Evolutionary conservation across 2,888 invertebrate genomes (phyloP).

Genomic region (Octonoba sinensis): DNA sequence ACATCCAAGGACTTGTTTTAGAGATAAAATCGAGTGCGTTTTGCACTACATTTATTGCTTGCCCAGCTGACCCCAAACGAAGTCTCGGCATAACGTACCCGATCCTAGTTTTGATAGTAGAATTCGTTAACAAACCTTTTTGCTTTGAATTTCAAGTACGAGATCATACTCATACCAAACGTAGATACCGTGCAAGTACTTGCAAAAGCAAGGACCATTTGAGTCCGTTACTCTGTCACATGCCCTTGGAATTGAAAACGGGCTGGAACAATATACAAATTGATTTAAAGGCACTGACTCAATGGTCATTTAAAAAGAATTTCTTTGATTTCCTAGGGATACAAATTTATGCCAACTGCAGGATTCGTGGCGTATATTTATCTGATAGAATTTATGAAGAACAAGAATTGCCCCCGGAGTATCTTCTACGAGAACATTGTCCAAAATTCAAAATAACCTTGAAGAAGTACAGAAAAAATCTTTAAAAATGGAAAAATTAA

Average conservation of each 20-base stretch:
- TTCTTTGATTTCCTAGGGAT: slow-evolving; percentile 19
- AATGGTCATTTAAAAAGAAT: slow-evolving; percentile 1
- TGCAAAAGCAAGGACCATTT: neutral
- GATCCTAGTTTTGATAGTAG: slow-evolving; percentile 1
- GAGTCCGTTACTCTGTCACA: slow-evolving; percentile 1
- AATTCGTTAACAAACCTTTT: slow-evolving; percentile 18
- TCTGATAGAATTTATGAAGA: slow-evolving; percentile 15
- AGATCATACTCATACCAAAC: slow-evolving; percentile 19
- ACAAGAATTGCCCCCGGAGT: slow-evolving; percentile 16
- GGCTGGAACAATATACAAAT: slow-evolving; percentile 27
- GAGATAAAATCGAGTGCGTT: slow-evolving; percentile 8
- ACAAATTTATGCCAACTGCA: slow-evolving; percentile 25
- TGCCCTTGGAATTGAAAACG: neutral
- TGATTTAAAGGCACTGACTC: neutral
- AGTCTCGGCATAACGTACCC: slow-evolving; percentile 7
- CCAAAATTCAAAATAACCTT: neutral
- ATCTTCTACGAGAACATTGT: neutral
- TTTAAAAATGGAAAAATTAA: too few relatives aligned
- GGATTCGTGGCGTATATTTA: slow-evolving; percentile 16
- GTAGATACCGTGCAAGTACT: slow-evolving; percentile 15
- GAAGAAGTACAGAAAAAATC: too few relatives aligned
- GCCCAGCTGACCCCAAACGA: neutral
- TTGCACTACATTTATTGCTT: slow-evolving; percentile 23
- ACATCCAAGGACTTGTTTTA: slow-evolving; percentile 18
- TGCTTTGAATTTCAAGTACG: slow-evolving; percentile 25